Base-by-base conservation (phyloP, 1,140 invertebrate species). In the Euwallacea fornicatus region DNA sequence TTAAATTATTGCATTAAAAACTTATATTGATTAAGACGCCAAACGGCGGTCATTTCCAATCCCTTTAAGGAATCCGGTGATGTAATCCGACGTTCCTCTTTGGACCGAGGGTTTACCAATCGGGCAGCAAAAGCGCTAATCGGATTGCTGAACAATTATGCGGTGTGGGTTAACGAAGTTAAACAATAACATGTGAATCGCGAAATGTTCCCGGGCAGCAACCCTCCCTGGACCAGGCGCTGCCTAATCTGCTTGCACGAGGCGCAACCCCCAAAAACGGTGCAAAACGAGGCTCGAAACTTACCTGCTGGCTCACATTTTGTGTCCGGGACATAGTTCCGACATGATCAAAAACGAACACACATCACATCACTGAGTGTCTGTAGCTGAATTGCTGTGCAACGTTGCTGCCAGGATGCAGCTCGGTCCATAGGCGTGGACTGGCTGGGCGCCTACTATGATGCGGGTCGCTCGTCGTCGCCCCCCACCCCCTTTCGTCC, bases 341-440 rank as follows among this genome's bases (percentile, higher is more conserved):
- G 73, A 75, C 75, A 77, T 74, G 42, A 73, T 75, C 63, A 71
- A 72, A 74, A 71, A 73, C 66, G 70, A 78, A 78, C 76, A 78
- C 78, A 76, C 54, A 66, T 66, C 74, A 73, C 60, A 61, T 65
- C 78, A 75, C 76, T 73, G 75, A 77, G 71, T 78, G 76, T 75
- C 76, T 16, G 43, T 7, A 54, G 60, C 54, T 61, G 58, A 58
- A 61, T 71, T 65, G 53, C 53, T 53, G 42, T 58, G 59, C 59
- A 60, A 65, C 46, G 53, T 71, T 50, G 59, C 69, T 76, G 75
- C 74, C 69, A 62, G 76, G 78, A 76, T 79, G 78, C 78, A 79
- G 77, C 79, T 81, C 78, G 77, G 75, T 79, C 78, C 79, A 81
- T 78, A 81, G 80, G 80, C 80, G 80, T 81, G 78, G 80, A 81